Percentiles rank a stretch among this genome's conserved stretches.
Evolutionary conservation across 2,797 vertebrate species (phyloP).

Genomic region (Rhynchonycteris naso): DNA sequence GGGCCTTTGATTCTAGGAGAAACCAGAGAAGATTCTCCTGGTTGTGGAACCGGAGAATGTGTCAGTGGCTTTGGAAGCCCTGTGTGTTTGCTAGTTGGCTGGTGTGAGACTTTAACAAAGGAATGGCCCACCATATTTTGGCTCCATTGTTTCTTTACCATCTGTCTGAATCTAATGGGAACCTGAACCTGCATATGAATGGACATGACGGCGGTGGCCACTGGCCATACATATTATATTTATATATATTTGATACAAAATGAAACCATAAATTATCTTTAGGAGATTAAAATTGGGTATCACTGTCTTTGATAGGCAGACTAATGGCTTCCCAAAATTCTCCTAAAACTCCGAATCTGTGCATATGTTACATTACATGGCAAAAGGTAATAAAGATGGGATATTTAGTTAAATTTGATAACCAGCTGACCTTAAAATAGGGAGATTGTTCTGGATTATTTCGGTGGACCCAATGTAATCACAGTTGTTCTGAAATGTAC

Average conservation of each 20-base stretch:
- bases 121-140: too few relatives aligned
- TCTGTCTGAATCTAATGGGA: too few relatives aligned
- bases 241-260: conserved; percentile 21
- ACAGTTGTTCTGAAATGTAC: neutral
- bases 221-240: neutral
- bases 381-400: conserved; percentile 28
- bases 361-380: neutral
- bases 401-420: conserved; percentile 5
- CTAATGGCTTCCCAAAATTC: neutral
- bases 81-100: too few relatives aligned
- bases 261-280: neutral
- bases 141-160: too few relatives aligned
- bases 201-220: too few relatives aligned
- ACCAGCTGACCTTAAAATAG: neutral
- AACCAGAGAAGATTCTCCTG: too few relatives aligned
- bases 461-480: neutral
- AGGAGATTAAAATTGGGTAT: conserved; percentile 8
- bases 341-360: neutral
- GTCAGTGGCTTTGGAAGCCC: too few relatives aligned
- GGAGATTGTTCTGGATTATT: neutral
- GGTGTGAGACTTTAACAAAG: too few relatives aligned
- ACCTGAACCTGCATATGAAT: too few relatives aligned
- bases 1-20: too few relatives aligned
- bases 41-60: too few relatives aligned
- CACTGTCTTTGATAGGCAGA: neutral